phyloP scores from a whole-genome alignment of 2,113 vertebrate genomes.

The Raja brachyura region DNA sequence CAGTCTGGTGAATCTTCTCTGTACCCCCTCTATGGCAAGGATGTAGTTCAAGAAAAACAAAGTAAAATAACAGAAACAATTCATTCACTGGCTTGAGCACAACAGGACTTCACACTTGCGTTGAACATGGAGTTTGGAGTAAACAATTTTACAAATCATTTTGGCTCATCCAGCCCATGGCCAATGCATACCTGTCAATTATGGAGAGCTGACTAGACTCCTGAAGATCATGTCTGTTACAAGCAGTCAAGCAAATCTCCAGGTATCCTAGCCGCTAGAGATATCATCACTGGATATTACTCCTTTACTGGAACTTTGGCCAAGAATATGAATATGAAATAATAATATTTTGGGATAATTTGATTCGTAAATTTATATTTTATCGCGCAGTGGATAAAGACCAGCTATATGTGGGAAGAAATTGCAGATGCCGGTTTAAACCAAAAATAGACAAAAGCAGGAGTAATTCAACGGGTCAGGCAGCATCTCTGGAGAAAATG shows the following conservation, averaged over 20 bases:
- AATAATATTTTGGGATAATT: neutral
- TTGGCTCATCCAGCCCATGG: neutral
- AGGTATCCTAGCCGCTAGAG: neutral
- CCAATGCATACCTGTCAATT: neutral
- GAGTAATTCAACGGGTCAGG: too few relatives aligned
- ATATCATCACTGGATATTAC: neutral
- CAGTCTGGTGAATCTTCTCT: too few relatives aligned
- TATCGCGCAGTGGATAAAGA: neutral
- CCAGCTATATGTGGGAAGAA: neutral
- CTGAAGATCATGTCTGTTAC: neutral
- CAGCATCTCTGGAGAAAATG: too few relatives aligned
- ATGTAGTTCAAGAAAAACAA: neutral
- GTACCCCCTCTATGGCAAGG: too few relatives aligned
- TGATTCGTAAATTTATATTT: neutral
- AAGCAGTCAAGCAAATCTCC: neutral
- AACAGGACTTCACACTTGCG: neutral
- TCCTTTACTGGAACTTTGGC: neutral
- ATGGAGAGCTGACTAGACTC: neutral
- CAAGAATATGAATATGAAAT: neutral
- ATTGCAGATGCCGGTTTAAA: too few relatives aligned
- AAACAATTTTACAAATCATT: neutral
- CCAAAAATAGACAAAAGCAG: too few relatives aligned
- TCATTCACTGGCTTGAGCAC: neutral
- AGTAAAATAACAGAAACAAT: neutral
- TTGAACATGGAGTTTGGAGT: neutral